phyloP scores from a whole-genome alignment of 2,888 invertebrate genomes.

The Cantharis nigra region DNA sequence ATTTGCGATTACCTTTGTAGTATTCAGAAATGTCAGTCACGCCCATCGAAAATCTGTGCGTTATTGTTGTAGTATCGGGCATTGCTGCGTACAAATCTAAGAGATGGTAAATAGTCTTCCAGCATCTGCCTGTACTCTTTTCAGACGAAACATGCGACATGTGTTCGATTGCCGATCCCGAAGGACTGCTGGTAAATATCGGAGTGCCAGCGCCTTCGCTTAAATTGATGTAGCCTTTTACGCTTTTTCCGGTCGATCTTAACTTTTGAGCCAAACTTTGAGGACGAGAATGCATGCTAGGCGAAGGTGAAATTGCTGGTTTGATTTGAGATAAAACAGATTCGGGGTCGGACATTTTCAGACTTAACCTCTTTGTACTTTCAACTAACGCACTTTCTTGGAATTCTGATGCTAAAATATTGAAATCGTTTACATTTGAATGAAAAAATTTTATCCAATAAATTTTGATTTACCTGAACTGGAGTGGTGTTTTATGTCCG shows the following conservation, averaged over 20 bases:
- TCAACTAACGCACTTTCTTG: conserved; percentile 62
- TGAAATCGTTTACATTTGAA: conserved; percentile 11
- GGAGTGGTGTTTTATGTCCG: conserved; percentile 64
- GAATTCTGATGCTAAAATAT: conserved; percentile 63
- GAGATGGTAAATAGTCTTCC: conserved; percentile 92
- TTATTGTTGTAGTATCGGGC: conserved; percentile 93
- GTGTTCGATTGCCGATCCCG: conserved; percentile 61
- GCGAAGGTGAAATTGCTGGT: conserved; percentile 60
- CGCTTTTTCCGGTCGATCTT: conserved; percentile 81
- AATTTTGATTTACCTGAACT: conserved; percentile 59
- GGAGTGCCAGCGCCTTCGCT: conserved; percentile 77
- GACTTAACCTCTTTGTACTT: conserved; percentile 55
- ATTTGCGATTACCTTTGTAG: conserved; percentile 65
- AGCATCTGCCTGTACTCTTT: conserved; percentile 70
- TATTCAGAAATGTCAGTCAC: conserved; percentile 71
- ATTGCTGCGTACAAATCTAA: conserved; percentile 91
- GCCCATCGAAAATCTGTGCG: conserved; percentile 74
- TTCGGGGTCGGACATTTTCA: conserved; percentile 54
- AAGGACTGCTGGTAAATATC: conserved; percentile 67
- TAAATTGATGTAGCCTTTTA: conserved; percentile 82
- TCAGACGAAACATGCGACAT: conserved; percentile 57
- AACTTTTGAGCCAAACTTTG: conserved; percentile 89
- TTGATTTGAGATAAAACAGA: conserved; percentile 50
- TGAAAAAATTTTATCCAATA: too few relatives aligned
- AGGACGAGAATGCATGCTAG: conserved; percentile 67